A percentile compares a stretch with the other conserved stretches of the same genome.
phyloP scores from a whole-genome alignment of 2,113 vertebrate species.

The Nibea albiflora region DNA sequence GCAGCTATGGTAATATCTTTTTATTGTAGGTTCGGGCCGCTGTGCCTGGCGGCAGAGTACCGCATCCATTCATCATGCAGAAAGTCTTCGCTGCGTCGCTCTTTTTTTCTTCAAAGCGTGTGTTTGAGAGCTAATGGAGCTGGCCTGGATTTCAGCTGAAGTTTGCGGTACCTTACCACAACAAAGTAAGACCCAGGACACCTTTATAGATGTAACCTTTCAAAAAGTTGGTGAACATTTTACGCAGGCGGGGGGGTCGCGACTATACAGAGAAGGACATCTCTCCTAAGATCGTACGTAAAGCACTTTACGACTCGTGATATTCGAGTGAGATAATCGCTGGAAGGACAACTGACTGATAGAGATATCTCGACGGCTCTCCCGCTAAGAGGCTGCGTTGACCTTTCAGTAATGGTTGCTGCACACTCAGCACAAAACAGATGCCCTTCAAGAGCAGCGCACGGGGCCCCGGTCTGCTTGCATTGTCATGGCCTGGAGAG shows the following conservation, averaged over 20 bases:
- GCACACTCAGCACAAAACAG: conserved; percentile 65
- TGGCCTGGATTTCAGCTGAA: conserved; percentile 18
- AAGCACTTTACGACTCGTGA: conserved; percentile 20
- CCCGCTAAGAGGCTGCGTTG: conserved; percentile 31
- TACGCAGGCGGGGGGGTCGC: neutral
- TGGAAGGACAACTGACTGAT: conserved; percentile 38
- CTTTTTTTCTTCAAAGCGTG: neutral
- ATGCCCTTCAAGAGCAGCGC: conserved; percentile 48
- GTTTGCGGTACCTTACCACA: neutral
- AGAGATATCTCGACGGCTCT: conserved; percentile 47
- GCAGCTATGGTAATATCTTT: conserved; percentile 32
- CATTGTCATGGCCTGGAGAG: conserved; percentile 20
- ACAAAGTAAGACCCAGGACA: conserved; percentile 1
- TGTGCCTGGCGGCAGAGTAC: conserved; percentile 13
- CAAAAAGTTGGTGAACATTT: conserved; percentile 19
- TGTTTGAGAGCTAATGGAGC: conserved; percentile 16
- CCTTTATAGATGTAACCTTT: conserved; percentile 27
- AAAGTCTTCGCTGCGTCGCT: neutral
- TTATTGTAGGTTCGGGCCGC: conserved; percentile 13
- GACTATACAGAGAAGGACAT: conserved; percentile 24
- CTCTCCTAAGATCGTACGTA: conserved; percentile 11
- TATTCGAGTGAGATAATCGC: conserved; percentile 46
- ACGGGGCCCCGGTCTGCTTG: conserved; percentile 24
- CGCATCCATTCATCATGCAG: conserved; percentile 40
- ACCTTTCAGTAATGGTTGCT: conserved; percentile 60